Percentiles rank a stretch among this genome's conserved stretches.
Evolutionary conservation across 1,140 invertebrate species (phyloP).

Genomic region (Drosophila kepulauana): DNA sequence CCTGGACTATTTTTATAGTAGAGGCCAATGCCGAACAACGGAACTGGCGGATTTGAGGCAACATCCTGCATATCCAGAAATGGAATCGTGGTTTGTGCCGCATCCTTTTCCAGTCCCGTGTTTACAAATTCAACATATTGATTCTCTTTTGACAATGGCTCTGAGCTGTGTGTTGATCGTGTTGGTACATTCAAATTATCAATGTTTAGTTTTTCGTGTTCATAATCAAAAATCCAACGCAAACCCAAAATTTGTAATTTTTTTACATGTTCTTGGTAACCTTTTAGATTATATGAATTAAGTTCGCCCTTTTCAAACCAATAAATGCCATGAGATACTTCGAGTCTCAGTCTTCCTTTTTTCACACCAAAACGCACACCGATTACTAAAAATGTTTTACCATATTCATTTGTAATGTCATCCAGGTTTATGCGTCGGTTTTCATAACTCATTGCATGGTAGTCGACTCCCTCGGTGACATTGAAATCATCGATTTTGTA

Average conservation of each 20-base stretch:
- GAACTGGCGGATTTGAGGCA: neutral
- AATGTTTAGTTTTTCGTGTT: neutral
- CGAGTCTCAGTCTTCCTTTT: neutral
- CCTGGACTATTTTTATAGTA: neutral
- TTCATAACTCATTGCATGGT: neutral
- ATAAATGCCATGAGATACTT: neutral
- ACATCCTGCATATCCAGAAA: constrained; percentile 6
- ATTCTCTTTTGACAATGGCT: neutral
- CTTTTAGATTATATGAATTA: neutral
- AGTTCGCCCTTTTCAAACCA: neutral
- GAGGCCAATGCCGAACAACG: neutral
- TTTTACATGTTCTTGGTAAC: neutral
- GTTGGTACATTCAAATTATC: neutral
- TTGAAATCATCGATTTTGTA: neutral
- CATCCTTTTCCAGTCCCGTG: neutral
- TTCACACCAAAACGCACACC: neutral
- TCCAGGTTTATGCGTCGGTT: neutral
- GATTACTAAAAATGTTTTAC: neutral
- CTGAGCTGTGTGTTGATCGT: neutral
- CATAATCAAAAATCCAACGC: no score
- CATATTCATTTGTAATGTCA: neutral
- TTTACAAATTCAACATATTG: neutral
- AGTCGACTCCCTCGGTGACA: neutral
- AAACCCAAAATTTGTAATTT: no score
- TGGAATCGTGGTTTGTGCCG: no score